phyloP scores from a whole-genome alignment of 2,797 vertebrate species.

The Muscicapa comitata region DNA sequence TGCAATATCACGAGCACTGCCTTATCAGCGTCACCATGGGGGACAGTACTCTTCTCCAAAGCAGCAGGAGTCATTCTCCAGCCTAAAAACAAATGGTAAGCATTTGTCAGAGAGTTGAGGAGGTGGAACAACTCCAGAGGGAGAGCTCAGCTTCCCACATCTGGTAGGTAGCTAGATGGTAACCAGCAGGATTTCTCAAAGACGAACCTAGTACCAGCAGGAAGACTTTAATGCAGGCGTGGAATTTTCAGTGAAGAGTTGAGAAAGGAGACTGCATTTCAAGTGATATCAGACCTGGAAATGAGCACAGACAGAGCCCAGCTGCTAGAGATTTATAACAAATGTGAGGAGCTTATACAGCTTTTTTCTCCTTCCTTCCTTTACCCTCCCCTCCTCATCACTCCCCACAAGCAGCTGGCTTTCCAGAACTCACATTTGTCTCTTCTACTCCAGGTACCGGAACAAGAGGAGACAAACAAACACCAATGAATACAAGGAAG shows the following conservation, averaged over 20 bases:
- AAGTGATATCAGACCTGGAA: background rate
- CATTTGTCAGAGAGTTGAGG: background rate
- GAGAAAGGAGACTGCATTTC: background rate
- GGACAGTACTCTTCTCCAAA: background rate
- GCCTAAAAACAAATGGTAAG: background rate
- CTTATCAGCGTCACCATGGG: background rate
- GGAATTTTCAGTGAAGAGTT: background rate
- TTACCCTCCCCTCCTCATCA: background rate
- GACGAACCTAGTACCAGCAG: background rate
- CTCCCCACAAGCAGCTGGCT: background rate
- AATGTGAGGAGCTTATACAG: background rate
- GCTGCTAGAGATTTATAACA: background rate
- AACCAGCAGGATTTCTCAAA: background rate
- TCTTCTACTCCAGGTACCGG: slow-evolving; percentile 65
- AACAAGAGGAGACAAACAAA: slow-evolving; percentile 59
- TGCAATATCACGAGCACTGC: background rate
- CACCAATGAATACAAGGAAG: slow-evolving; percentile 67
- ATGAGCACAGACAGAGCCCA: background rate
- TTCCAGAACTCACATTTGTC: background rate
- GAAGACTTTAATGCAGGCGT: background rate
- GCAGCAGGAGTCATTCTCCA: background rate
- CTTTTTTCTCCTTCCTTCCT: background rate
- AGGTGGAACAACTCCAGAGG: background rate
- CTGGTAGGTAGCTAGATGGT: background rate
- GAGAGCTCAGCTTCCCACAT: background rate